Evolutionary conservation across 2,888 invertebrate species (phyloP).

Genomic region (Leptinotarsa tumamoca): DNA sequence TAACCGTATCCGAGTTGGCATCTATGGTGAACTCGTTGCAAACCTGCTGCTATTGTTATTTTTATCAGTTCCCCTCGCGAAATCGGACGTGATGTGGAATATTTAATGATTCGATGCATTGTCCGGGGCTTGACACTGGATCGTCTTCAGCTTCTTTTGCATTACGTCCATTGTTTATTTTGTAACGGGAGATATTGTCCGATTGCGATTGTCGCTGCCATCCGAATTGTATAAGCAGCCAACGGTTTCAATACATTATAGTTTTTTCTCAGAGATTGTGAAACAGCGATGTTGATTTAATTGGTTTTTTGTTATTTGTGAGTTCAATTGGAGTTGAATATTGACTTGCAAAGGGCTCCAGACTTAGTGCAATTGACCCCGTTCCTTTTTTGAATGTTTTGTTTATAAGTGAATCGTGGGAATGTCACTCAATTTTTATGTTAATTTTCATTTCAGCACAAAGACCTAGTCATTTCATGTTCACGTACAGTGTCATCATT

Average conservation of each 20-base stretch:
- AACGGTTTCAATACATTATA: constrained; percentile 36
- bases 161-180: constrained; percentile 57
- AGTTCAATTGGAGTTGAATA: no score
- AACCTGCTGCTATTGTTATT: constrained; percentile 61
- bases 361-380: no score
- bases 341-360: no score
- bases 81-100: constrained; percentile 61
- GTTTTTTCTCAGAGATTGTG: constrained; percentile 22
- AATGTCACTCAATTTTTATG: no score
- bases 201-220: constrained; percentile 44
- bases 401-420: no score
- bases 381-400: no score
- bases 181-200: constrained; percentile 54
- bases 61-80: constrained; percentile 59
- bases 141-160: constrained; percentile 57
- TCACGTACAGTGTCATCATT: no score
- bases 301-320: not conserved
- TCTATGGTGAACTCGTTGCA: constrained; percentile 58
- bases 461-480: no score
- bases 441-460: no score
- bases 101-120: constrained; percentile 61
- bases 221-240: constrained; percentile 31
- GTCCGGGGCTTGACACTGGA: constrained; percentile 58
- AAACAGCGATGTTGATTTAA: not conserved
- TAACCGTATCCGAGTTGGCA: constrained; percentile 58